Evolutionary conservation across 1,140 invertebrate genomes (phyloP).

Genomic region (Cherax quadricarinatus): DNA sequence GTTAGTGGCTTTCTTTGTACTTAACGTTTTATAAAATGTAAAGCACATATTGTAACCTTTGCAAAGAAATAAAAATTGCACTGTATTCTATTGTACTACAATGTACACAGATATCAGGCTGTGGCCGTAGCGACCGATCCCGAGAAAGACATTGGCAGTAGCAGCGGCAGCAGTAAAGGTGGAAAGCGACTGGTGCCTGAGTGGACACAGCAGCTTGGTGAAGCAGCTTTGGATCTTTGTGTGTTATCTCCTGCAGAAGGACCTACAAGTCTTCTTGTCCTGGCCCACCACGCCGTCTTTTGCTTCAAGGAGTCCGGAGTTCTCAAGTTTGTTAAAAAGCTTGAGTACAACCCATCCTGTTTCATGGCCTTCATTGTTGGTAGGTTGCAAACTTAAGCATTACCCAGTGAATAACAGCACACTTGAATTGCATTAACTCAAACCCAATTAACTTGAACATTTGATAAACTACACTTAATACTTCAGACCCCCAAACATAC

Average conservation of each 20-base stretch:
- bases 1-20: too few species aligned
- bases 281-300: slow-evolving; percentile 86
- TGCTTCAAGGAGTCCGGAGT: slow-evolving; percentile 86
- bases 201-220: slow-evolving; percentile 88
- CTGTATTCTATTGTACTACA: background rate
- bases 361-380: slow-evolving; percentile 85
- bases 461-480: too few species aligned
- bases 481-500: too few species aligned
- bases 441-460: too few species aligned
- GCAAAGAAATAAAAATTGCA: too few species aligned
- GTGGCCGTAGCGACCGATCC: slow-evolving; percentile 72
- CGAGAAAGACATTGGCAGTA: slow-evolving; percentile 27
- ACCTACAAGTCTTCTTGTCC: slow-evolving; percentile 82
- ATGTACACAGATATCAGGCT: slow-evolving; percentile 73
- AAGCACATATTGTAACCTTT: too few species aligned
- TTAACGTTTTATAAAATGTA: too few species aligned
- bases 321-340: slow-evolving; percentile 86
- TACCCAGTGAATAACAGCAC: too few species aligned
- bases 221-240: slow-evolving; percentile 83
- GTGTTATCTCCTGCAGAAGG: slow-evolving; percentile 76
- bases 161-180: slow-evolving; percentile 58
- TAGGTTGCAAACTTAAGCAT: slow-evolving; percentile 76
- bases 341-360: slow-evolving; percentile 87
- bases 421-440: too few species aligned
- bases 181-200: slow-evolving; percentile 82